Evolutionary conservation across 2,888 invertebrate species (phyloP).

Genomic region (Phyllotreta striolata): DNA sequence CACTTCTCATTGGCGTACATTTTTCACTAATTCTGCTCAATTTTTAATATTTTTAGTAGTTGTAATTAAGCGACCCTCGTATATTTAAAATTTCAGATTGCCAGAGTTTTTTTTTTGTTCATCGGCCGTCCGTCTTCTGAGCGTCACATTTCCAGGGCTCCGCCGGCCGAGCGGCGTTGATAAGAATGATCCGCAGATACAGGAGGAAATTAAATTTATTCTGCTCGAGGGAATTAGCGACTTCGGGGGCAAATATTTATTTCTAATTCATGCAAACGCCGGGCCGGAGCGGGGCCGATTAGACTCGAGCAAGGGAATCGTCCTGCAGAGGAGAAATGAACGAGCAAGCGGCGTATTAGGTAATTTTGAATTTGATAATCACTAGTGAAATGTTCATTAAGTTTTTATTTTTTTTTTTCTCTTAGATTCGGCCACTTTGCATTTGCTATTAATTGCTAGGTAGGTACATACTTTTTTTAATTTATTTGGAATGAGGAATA

Average conservation of each 20-base stretch:
- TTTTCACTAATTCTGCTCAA: too few relatives aligned
- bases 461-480: too few relatives aligned
- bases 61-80: conserved; percentile 16
- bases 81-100: conserved; percentile 11
- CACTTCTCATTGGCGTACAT: conserved; percentile 11
- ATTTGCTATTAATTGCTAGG: too few relatives aligned
- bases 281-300: conserved; percentile 38
- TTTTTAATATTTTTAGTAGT: too few relatives aligned
- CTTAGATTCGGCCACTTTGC: too few relatives aligned
- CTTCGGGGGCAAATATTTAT: conserved; percentile 52
- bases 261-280: conserved; percentile 47
- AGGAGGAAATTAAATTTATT: conserved; percentile 58
- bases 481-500: neutral
- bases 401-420: too few relatives aligned
- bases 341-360: too few relatives aligned
- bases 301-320: conserved; percentile 15
- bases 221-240: conserved; percentile 49
- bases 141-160: conserved; percentile 52
- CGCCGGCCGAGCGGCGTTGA: conserved; percentile 53
- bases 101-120: conserved; percentile 43
- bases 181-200: conserved; percentile 56
- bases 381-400: too few relatives aligned
- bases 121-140: conserved; percentile 56
- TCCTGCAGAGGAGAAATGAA: too few relatives aligned
- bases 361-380: too few relatives aligned